Evolutionary conservation across 2,113 vertebrate genomes (phyloP), one percentile per base, ranked within the genome.

Genomic region (Zosterops hypoxanthus): DNA sequence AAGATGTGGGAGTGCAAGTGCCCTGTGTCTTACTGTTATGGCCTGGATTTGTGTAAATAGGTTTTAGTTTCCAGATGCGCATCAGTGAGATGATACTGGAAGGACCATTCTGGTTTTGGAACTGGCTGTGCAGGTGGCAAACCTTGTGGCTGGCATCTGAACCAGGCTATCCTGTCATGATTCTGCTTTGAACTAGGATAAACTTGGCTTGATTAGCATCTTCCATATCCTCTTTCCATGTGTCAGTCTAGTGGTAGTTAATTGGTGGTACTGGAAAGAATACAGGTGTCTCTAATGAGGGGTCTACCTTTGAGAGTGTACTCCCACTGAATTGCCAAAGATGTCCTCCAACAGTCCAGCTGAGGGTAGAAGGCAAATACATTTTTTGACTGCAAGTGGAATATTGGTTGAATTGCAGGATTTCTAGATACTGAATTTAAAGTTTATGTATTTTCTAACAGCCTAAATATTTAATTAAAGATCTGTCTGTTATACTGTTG

Each of bases 301-400:
- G 46, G 4, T 16, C 14, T 60, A 0, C 12, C 7, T 73, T n/a
- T 42, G 36, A n/a, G 41, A 33, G 11, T 9, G 12, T 61, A 31
- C 8, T 69, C 8, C 46, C 4, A 3, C 29, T 65, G 61, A 65
- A 29, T 69, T 46, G 18, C 14, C 6, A 5, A 25, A 50, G 47
- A 12, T 3, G 12, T 66, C 17, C 39, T 77, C 6, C 6, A 50
- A 5, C 41, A 55, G 26, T 42, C 18, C 28, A 33, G 61, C 28
- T 1, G 2, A 75, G 23, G 18, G 33, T 66, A 28, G 47, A 65
- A 75, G n/a, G 28, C 11, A 19, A 55, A 39, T 3, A 2, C 0
- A 0, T 47, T 55, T 60, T 71, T 64, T 75, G 33, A 31, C 33
- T 42, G 19, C 14, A 12, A 34, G 28, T 66, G 26, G 26, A 44